These are phyloP conservation scores for Apantesis nais DNA, from an alignment of 2,888 invertebrate species.

Conservation along the genomic window DNA sequence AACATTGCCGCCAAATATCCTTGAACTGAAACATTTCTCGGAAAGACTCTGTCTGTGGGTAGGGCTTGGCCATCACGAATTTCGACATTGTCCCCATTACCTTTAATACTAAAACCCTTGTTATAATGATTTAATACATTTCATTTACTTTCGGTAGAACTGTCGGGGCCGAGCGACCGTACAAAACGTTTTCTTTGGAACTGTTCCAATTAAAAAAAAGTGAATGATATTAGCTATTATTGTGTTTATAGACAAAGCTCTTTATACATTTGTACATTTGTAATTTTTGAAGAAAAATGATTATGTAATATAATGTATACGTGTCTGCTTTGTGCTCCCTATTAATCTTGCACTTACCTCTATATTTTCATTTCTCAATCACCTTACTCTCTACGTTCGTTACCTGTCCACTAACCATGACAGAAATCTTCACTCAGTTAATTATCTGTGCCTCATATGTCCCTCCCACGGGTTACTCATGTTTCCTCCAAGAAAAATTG, in stretches of 20 bases:
- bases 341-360: no score
- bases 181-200: conserved; percentile 68
- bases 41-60: conserved; percentile 26
- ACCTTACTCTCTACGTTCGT: no score
- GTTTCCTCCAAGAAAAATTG: no score
- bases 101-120: conserved; percentile 30
- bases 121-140: conserved; percentile 28
- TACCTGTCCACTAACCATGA: no score
- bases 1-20: conserved; percentile 14
- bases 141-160: conserved; percentile 48
- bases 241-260: conserved; percentile 29
- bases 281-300: background rate
- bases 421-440: no score
- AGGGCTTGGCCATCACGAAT: conserved; percentile 1
- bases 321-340: no score
- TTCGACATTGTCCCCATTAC: conserved; percentile 29
- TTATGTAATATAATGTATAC: no score
- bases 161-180: conserved; percentile 61
- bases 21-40: conserved; percentile 31
- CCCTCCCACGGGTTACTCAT: no score
- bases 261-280: background rate
- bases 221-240: conserved; percentile 35
- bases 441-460: no score
- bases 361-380: no score
- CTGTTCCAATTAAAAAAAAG: conserved; percentile 58